Evolutionary conservation across 2,888 invertebrate genomes (phyloP).

Genomic region (Melanophora roralis): DNA sequence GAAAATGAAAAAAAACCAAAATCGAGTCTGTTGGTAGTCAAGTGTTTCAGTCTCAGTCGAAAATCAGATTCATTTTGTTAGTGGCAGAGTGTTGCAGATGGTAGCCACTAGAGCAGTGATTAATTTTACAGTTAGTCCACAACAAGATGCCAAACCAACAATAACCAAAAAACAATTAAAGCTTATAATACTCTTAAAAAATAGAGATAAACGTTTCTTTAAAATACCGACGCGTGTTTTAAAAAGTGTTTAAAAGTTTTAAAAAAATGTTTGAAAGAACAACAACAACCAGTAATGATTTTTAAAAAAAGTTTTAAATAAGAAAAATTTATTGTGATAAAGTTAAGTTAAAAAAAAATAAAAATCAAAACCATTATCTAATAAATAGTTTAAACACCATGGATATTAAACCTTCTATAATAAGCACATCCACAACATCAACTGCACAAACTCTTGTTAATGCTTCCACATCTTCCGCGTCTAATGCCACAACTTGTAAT

Average conservation of each 20-base stretch:
- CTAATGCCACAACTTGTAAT: conserved; percentile 13
- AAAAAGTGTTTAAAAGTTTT: conserved; percentile 44
- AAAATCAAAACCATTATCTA: conserved; percentile 8
- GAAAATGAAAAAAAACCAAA: conserved; percentile 54
- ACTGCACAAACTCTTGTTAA: conserved; percentile 19
- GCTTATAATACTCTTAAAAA: conserved; percentile 20
- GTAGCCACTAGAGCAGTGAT: conserved; percentile 71
- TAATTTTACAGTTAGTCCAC: conserved; percentile 75
- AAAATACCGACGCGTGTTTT: conserved; percentile 60
- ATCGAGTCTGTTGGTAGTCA: conserved; percentile 65
- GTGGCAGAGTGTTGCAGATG: conserved; percentile 68
- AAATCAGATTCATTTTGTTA: conserved; percentile 64
- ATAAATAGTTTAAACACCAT: conserved; percentile 62
- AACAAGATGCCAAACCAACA: conserved; percentile 72
- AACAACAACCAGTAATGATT: not conserved
- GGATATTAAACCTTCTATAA: conserved; percentile 72
- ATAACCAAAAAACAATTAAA: conserved; percentile 54
- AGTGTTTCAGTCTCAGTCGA: conserved; percentile 67
- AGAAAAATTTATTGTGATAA: not conserved
- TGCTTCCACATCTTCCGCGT: not conserved
- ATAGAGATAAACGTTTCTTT: not conserved
- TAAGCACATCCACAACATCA: conserved; percentile 37
- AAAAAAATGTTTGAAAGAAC: conserved; percentile 6
- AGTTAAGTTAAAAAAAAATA: conserved; percentile 14
- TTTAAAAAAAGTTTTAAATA: not conserved